Evolutionary conservation across 2,888 invertebrate genomes (phyloP).

Genomic region (Dasysyrphus tricinctus): DNA sequence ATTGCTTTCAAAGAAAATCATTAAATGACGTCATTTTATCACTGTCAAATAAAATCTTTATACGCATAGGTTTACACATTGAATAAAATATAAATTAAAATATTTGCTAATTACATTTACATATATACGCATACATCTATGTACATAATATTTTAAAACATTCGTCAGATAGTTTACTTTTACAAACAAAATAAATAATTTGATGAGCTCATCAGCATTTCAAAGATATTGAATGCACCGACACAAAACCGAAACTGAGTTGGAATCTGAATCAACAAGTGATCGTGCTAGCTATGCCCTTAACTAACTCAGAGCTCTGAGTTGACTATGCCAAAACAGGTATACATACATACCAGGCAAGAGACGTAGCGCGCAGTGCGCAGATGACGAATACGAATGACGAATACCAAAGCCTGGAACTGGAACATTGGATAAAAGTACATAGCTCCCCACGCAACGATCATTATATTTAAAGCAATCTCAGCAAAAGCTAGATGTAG

Average conservation of each 20-base stretch:
- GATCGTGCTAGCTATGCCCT: constrained; percentile 48
- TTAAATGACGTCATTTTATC: constrained; percentile 53
- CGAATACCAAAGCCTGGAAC: background rate
- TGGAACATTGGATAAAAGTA: constrained; percentile 7
- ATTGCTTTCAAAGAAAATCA: background rate
- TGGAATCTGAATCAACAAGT: constrained; percentile 61
- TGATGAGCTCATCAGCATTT: constrained; percentile 25
- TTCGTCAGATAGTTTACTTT: background rate
- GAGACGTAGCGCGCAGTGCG: background rate
- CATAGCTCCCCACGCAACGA: background rate
- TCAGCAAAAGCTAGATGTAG: background rate
- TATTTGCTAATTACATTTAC: background rate
- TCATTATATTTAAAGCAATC: background rate
- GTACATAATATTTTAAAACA: background rate
- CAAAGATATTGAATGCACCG: constrained; percentile 57
- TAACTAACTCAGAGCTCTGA: constrained; percentile 31
- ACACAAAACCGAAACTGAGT: constrained; percentile 59
- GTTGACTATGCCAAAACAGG: background rate
- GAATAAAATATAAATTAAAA: background rate
- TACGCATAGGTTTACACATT: background rate
- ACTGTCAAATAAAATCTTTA: background rate
- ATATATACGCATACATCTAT: background rate
- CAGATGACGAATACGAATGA: background rate
- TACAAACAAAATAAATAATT: constrained; percentile 5
- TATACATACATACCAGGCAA: background rate